phyloP scores from a whole-genome alignment of 2,797 vertebrate genomes.

The Myioborus melanocephalus region DNA sequence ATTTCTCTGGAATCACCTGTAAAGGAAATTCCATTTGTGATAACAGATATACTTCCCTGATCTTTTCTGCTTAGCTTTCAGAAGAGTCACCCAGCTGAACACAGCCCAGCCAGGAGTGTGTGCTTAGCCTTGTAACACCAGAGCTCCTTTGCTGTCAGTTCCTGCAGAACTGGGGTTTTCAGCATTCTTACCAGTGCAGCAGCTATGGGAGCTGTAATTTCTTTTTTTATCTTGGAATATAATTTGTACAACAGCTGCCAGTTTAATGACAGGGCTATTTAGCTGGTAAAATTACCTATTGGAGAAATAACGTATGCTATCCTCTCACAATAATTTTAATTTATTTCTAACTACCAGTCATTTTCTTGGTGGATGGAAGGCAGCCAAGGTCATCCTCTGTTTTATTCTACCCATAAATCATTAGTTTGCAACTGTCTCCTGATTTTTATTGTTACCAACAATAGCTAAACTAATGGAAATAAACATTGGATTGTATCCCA shows the following conservation, averaged over 20 bases:
- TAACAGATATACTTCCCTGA: not conserved
- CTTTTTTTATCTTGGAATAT: slow-evolving; percentile 42
- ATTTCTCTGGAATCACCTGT: not conserved
- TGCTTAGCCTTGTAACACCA: not conserved
- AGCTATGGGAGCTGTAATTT: slow-evolving; percentile 19
- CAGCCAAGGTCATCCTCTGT: slow-evolving; percentile 58
- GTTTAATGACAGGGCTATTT: slow-evolving; percentile 69
- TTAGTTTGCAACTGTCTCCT: slow-evolving; percentile 63
- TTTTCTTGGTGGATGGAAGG: slow-evolving; percentile 64
- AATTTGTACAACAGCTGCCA: slow-evolving; percentile 69
- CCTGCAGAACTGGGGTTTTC: not conserved
- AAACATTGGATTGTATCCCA: slow-evolving; percentile 70
- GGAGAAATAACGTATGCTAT: slow-evolving; percentile 67
- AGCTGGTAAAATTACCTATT: slow-evolving; percentile 70
- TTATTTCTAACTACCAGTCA: slow-evolving; percentile 65
- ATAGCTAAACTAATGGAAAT: slow-evolving; percentile 69
- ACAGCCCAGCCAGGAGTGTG: not conserved
- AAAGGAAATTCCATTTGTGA: not conserved
- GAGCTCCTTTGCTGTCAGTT: not conserved
- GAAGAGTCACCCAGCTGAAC: not conserved
- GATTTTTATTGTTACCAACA: slow-evolving; percentile 74
- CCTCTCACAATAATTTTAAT: slow-evolving; percentile 69
- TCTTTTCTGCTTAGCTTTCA: not conserved
- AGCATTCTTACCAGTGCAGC: not conserved
- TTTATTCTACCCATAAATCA: slow-evolving; percentile 67